phyloP scores from a whole-genome alignment of 2,888 invertebrate genomes.

The Sesamia inferens region DNA sequence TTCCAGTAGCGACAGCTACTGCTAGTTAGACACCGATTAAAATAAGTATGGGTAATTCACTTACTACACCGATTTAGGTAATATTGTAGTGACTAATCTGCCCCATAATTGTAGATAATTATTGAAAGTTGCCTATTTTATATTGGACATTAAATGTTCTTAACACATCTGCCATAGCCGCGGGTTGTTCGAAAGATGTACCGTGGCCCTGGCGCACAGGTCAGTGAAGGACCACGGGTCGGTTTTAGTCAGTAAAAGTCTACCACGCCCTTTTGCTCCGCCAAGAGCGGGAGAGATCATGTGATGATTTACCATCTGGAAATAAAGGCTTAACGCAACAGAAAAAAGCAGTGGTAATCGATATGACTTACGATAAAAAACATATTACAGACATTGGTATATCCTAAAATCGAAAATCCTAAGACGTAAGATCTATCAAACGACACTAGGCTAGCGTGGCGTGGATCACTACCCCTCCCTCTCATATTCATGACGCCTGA shows the following conservation, averaged over 20 bases:
- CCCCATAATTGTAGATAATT: slow-evolving; percentile 8
- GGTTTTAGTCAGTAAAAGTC: too few species aligned
- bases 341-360: too few species aligned
- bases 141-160: neutral
- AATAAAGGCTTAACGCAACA: too few species aligned
- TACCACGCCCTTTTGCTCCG: too few species aligned
- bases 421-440: neutral
- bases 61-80: slow-evolving; percentile 1
- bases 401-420: neutral
- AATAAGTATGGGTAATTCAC: slow-evolving; percentile 27
- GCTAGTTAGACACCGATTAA: slow-evolving; percentile 11
- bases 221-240: too few species aligned
- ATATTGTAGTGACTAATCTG: neutral
- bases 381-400: neutral
- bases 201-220: too few species aligned
- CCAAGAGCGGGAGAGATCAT: too few species aligned
- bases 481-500: too few species aligned
- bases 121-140: neutral
- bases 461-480: too few species aligned
- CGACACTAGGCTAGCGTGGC: neutral
- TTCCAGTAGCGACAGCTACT: slow-evolving; percentile 3
- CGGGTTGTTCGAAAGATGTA: too few species aligned
- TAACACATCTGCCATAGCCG: neutral
- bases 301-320: too few species aligned
- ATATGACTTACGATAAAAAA: neutral